phyloP scores from a whole-genome alignment of 2,797 vertebrate species.

The Anguilla megastoma region DNA sequence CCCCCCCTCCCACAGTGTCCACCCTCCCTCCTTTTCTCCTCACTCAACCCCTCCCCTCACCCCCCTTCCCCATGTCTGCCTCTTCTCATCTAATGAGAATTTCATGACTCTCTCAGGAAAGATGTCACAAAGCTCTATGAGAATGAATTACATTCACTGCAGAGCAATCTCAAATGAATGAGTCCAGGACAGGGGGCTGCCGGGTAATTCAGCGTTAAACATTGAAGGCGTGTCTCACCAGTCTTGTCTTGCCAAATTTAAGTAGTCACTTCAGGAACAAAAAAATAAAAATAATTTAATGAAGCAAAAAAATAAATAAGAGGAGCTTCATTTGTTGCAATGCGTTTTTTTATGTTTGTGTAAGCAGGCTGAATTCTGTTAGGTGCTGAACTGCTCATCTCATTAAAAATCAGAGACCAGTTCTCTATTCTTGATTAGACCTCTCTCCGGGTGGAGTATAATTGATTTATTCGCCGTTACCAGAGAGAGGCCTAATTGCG shows the following conservation, averaged over 20 bases:
- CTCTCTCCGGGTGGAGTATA: conserved; percentile 21
- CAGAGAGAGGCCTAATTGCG: conserved; percentile 13
- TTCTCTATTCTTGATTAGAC: conserved; percentile 27
- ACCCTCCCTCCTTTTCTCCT: not conserved
- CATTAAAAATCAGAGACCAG: conserved; percentile 28
- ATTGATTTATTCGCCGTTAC: conserved; percentile 37
- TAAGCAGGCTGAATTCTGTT: not conserved
- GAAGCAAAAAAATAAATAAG: conserved; percentile 5
- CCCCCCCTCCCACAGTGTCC: no score
- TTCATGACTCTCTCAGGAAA: conserved; percentile 37
- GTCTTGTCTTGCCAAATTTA: not conserved
- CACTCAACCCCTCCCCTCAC: conserved; percentile 15
- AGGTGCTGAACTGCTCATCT: conserved; percentile 22
- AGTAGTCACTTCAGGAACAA: not conserved
- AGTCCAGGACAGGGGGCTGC: conserved; percentile 52
- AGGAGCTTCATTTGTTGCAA: conserved; percentile 26
- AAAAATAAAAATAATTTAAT: not conserved
- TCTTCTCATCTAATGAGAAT: conserved; percentile 51
- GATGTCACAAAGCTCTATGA: conserved; percentile 49
- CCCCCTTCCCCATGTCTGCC: conserved; percentile 26
- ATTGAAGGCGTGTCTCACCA: conserved; percentile 2
- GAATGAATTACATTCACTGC: conserved; percentile 57
- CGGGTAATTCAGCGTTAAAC: conserved; percentile 46
- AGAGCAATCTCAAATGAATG: conserved; percentile 54
- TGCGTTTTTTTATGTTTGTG: conserved; percentile 19